A percentile compares a stretch with the other conserved stretches of the same genome.
These are phyloP conservation scores for Agriopis marginaria DNA, from an alignment of 2,888 invertebrate genomes.

Conservation along the genomic window DNA sequence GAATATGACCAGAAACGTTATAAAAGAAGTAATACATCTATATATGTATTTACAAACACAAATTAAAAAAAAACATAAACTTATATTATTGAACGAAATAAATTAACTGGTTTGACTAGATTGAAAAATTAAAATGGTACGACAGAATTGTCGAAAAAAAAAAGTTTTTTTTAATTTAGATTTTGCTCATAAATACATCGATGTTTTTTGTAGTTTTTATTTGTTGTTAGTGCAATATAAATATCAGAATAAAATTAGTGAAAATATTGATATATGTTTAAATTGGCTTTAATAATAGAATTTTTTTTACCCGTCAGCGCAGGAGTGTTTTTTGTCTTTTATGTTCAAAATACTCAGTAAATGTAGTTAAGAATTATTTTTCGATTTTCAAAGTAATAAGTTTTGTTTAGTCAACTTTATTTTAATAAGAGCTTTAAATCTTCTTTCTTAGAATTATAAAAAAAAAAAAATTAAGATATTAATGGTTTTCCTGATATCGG, in stretches of 20 bases:
- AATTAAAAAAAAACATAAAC: too few species aligned
- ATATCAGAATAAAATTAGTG: slow-evolving; percentile 20
- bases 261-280: not conserved
- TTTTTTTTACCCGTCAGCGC: not conserved
- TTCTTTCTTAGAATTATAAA: not conserved
- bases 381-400: not conserved
- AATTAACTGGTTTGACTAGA: too few species aligned
- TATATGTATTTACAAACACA: too few species aligned
- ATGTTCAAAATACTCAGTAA: slow-evolving; percentile 20
- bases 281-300: slow-evolving; percentile 11
- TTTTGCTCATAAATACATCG: slow-evolving; percentile 16
- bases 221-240: slow-evolving; percentile 26
- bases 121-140: too few species aligned
- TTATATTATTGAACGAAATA: too few species aligned
- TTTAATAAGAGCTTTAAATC: slow-evolving; percentile 1
- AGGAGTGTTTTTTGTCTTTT: slow-evolving; percentile 1
- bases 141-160: too few species aligned
- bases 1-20: too few species aligned
- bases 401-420: slow-evolving; percentile 1
- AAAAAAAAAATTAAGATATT: not conserved
- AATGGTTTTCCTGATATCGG: too few species aligned
- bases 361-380: not conserved
- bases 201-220: slow-evolving; percentile 9
- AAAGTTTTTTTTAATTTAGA: not conserved
- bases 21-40: too few species aligned